Conservation (phyloP, 2,888 invertebrate genomes). For the Cheilosia scutellata region DNA sequence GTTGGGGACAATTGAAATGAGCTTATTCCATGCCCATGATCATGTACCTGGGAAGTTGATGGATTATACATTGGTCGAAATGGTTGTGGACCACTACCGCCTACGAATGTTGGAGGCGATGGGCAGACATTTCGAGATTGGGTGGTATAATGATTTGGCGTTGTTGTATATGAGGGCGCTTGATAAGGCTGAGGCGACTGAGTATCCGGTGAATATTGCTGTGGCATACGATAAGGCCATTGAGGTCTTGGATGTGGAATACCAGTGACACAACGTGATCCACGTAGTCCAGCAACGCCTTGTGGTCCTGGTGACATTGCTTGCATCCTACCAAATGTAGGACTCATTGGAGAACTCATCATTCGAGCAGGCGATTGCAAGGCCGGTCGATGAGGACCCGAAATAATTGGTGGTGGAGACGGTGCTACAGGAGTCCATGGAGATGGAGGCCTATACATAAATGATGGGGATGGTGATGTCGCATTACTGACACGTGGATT, state of each 20-base stretch:
- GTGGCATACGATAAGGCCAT: constrained; percentile 86
- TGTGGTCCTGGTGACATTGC: constrained; percentile 86
- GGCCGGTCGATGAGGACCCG: constrained; percentile 86
- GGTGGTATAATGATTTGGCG: constrained; percentile 65
- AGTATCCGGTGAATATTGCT: constrained; percentile 78
- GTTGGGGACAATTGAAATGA: constrained; percentile 85
- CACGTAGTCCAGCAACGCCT: constrained; percentile 83
- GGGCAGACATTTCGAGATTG: constrained; percentile 76
- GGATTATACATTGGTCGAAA: constrained; percentile 83
- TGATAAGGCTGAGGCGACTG: constrained; percentile 83
- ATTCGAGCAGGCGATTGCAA: constrained; percentile 80
- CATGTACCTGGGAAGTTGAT: constrained; percentile 82
- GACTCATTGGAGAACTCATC: constrained; percentile 79
- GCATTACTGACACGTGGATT: constrained; percentile 82
- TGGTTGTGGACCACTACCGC: constrained; percentile 83
- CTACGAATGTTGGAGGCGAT: constrained; percentile 78
- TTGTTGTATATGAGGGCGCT: constrained; percentile 81
- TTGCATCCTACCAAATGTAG: constrained; percentile 78
- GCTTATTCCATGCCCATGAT: constrained; percentile 79
- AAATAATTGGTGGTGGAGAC: constrained; percentile 89
- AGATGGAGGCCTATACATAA: constrained; percentile 90
- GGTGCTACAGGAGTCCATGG: constrained; percentile 87
- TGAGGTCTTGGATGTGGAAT: constrained; percentile 88
- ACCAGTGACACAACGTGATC: constrained; percentile 83
- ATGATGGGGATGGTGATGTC: constrained; percentile 85